Percentiles rank a stretch among this genome's conserved stretches.
Conservation (phyloP, 2,797 vertebrate genomes). For the Rhinichthys osculus region DNA sequence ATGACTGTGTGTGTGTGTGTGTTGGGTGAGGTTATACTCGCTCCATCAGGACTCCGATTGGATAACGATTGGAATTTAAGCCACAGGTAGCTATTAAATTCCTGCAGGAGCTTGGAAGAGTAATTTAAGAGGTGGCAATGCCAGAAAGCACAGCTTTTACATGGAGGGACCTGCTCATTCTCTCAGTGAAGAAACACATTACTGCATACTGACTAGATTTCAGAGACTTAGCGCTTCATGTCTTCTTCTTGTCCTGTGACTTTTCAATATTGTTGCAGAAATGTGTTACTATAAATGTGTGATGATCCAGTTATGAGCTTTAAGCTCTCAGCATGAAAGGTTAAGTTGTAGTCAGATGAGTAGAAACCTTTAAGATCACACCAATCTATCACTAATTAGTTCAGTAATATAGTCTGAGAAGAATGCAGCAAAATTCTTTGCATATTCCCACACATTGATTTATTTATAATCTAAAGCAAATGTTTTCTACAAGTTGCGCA, state of each 20-base stretch:
- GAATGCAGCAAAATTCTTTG: not conserved
- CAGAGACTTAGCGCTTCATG: not conserved
- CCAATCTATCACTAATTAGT: not conserved
- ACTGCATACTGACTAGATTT: slow-evolving; percentile 21
- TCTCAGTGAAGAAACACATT: slow-evolving; percentile 27
- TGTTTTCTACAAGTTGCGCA: not conserved
- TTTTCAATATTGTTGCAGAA: not conserved
- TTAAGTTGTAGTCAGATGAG: not conserved
- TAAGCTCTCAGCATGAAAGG: slow-evolving; percentile 4
- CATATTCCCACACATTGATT: not conserved
- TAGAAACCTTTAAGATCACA: not conserved
- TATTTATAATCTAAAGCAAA: not conserved
- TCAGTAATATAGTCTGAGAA: not conserved
- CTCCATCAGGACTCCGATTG: slow-evolving; percentile 41
- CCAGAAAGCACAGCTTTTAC: slow-evolving; percentile 31
- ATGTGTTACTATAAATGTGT: not conserved
- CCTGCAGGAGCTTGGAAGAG: slow-evolving; percentile 41
- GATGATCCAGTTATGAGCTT: not conserved
- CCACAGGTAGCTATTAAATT: slow-evolving; percentile 58
- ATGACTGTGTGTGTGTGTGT: not conserved
- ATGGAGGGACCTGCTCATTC: slow-evolving; percentile 19
- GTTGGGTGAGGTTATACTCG: slow-evolving; percentile 37
- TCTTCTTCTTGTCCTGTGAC: slow-evolving; percentile 11
- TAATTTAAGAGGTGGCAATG: slow-evolving; percentile 44
- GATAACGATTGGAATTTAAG: slow-evolving; percentile 53